Percentiles rank a stretch among this genome's conserved stretches.
These are phyloP conservation scores for Pygmarrhopalites habei DNA, from an alignment of 1,140 invertebrate species.

Conservation along the genomic window DNA sequence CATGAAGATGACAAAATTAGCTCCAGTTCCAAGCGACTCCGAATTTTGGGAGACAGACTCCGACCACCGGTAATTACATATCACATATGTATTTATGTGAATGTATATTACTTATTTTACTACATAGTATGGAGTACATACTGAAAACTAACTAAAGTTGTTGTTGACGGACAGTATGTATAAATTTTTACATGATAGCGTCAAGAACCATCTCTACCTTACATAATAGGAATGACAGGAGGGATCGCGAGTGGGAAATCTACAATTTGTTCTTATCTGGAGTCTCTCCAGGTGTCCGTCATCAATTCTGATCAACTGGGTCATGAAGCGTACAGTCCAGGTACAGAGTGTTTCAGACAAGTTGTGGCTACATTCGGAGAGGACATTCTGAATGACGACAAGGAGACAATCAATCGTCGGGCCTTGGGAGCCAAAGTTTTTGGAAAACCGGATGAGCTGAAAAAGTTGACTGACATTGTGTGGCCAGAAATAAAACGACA, in stretches of 20 bases:
- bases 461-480: constrained; percentile 72
- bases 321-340: constrained; percentile 78
- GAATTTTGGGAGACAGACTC: constrained; percentile 61
- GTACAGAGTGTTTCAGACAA: constrained; percentile 60
- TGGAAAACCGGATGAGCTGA: constrained; percentile 61
- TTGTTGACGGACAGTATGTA: too few relatives aligned
- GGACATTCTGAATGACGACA: constrained; percentile 53
- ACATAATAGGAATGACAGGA: constrained; percentile 89
- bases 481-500: constrained; percentile 80
- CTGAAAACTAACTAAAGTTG: too few relatives aligned
- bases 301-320: constrained; percentile 85
- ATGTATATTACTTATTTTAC: too few relatives aligned
- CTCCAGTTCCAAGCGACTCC: constrained; percentile 78
- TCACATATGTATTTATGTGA: too few relatives aligned
- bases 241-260: constrained; percentile 94
- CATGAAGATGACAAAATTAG: constrained; percentile 87
- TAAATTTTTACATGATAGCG: constrained; percentile 45
- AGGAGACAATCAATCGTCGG: constrained; percentile 67
- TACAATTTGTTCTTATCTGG: constrained; percentile 54
- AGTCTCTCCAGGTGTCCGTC: constrained; percentile 67
- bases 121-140: too few relatives aligned
- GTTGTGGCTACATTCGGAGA: constrained; percentile 71
- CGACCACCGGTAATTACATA: constrained; percentile 31
- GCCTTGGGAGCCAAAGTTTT: constrained; percentile 79
- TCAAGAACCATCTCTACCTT: constrained; percentile 59